Evolutionary conservation across 2,888 invertebrate genomes (phyloP).

Genomic region (Andrena chrysosceles): DNA sequence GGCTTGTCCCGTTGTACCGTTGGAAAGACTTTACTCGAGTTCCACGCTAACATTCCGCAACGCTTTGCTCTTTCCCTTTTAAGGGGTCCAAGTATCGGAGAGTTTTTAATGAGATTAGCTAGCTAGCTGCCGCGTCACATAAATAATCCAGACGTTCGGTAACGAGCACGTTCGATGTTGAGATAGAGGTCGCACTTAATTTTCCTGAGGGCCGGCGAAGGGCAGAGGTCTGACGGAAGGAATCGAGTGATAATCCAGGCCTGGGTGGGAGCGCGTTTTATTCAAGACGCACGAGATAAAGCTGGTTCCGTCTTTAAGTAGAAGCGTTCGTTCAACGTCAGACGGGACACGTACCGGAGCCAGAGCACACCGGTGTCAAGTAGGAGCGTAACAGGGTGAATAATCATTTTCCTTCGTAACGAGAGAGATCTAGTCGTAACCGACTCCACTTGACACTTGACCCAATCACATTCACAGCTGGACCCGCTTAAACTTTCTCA

Average conservation of each 20-base stretch:
- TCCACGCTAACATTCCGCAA: constrained; percentile 29
- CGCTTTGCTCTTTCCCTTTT: constrained; percentile 7
- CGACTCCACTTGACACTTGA: constrained; percentile 71
- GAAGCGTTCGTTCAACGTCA: constrained; percentile 80
- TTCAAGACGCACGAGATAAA: constrained; percentile 65
- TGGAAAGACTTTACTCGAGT: constrained; percentile 32
- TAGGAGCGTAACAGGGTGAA: constrained; percentile 74
- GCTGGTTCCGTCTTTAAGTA: constrained; percentile 73
- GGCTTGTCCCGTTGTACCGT: constrained; percentile 71
- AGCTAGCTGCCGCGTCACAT: not conserved
- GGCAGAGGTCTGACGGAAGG: constrained; percentile 50
- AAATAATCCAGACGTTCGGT: constrained; percentile 20
- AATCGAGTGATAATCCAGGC: constrained; percentile 65
- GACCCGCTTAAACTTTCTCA: not conserved
- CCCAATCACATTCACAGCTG: not conserved
- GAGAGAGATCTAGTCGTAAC: constrained; percentile 78
- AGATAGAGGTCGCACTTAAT: constrained; percentile 28
- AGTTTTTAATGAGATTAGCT: constrained; percentile 50
- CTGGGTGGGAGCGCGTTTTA: constrained; percentile 56
- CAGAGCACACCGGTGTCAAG: constrained; percentile 19
- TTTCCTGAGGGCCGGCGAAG: constrained; percentile 48
- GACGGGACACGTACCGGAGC: constrained; percentile 63
- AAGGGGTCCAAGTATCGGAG: not conserved
- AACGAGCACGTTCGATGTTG: constrained; percentile 7
- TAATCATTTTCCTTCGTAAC: constrained; percentile 81